Conservation (phyloP, 2,797 vertebrate species). For the Salmo trutta region DNA sequence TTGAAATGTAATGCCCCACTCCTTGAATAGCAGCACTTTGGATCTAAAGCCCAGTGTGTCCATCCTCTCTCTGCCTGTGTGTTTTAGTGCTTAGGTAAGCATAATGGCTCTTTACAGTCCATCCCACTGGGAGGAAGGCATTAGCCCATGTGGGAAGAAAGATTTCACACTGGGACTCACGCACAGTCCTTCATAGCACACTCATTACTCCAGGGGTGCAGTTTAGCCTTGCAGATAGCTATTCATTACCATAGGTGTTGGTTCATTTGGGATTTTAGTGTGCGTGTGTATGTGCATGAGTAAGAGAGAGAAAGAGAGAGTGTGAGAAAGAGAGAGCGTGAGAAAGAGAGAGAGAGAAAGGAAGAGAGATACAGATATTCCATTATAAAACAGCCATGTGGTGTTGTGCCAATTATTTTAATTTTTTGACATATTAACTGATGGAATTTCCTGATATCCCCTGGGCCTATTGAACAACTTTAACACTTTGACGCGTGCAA, state of each 20-base stretch:
- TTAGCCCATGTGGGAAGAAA: constrained; percentile 46
- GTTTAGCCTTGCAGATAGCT: constrained; percentile 60
- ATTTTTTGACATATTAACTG: too few relatives aligned
- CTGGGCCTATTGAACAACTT: not conserved
- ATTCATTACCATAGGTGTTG: constrained; percentile 63
- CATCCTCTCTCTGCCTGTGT: constrained; percentile 34
- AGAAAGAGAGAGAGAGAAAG: not conserved
- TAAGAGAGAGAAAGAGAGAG: not conserved
- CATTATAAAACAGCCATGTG: too few relatives aligned
- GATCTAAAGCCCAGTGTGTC: constrained; percentile 36
- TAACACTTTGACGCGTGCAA: not conserved
- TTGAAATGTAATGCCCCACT: constrained; percentile 47
- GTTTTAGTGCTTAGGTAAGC: constrained; percentile 63
- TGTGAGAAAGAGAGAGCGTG: not conserved
- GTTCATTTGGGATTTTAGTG: constrained; percentile 50
- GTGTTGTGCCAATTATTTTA: too few relatives aligned
- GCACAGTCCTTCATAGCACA: constrained; percentile 45
- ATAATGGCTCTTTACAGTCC: constrained; percentile 47
- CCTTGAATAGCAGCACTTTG: constrained; percentile 53
- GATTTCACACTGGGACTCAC: constrained; percentile 14
- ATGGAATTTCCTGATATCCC: too few relatives aligned
- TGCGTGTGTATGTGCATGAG: not conserved
- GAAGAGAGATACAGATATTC: not conserved
- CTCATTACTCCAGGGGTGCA: constrained; percentile 45
- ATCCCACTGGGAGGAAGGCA: constrained; percentile 49